Conservation (phyloP, 2,113 vertebrate species). For the Peromyscus californicus region DNA sequence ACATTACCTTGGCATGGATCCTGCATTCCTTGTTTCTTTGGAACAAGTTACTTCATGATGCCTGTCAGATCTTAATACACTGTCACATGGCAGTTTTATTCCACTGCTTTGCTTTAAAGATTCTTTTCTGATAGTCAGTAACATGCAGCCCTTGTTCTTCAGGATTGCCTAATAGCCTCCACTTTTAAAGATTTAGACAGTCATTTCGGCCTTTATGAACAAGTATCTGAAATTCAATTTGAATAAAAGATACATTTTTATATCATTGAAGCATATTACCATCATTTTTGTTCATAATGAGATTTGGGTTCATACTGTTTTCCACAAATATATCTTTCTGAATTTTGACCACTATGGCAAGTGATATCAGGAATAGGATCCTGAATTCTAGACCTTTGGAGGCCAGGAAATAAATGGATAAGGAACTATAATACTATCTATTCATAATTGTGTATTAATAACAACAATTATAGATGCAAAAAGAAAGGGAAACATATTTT, state of each 20-base stretch:
- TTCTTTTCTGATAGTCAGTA: not conserved
- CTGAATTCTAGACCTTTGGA: too few relatives aligned
- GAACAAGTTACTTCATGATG: not conserved
- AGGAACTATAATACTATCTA: not conserved
- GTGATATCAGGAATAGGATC: too few relatives aligned
- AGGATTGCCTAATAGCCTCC: not conserved
- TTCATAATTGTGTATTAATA: not conserved
- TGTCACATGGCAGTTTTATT: not conserved
- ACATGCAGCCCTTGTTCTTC: not conserved
- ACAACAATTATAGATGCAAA: not conserved
- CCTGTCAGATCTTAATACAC: not conserved
- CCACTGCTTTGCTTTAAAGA: not conserved
- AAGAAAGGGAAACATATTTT: not conserved
- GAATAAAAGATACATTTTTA: too few relatives aligned
- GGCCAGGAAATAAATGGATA: too few relatives aligned
- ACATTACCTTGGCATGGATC: not conserved
- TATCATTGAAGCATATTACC: too few relatives aligned
- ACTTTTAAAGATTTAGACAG: not conserved
- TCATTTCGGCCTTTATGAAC: too few relatives aligned
- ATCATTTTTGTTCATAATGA: too few relatives aligned
- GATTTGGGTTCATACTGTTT: too few relatives aligned
- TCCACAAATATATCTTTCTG: too few relatives aligned
- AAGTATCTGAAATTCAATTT: too few relatives aligned
- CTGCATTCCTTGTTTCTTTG: not conserved
- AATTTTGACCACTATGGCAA: too few relatives aligned